Evolutionary conservation across 2,888 invertebrate species (phyloP).

Genomic region (Diaphora mendica): DNA sequence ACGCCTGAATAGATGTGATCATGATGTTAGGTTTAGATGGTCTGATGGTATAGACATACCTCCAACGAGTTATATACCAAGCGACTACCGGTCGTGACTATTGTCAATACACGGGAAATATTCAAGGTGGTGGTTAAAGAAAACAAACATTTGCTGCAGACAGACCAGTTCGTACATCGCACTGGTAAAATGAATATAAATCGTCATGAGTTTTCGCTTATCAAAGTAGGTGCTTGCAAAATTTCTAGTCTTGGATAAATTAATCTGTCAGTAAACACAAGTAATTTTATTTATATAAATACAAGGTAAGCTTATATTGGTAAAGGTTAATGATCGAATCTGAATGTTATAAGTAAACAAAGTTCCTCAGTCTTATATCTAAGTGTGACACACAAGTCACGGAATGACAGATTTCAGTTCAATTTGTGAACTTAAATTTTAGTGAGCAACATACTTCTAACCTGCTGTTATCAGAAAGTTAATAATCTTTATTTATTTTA

Average conservation of each 20-base stretch:
- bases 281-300: too few species aligned
- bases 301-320: too few species aligned
- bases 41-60: conserved; percentile 57
- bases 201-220: too few species aligned
- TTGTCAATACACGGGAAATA: conserved; percentile 68
- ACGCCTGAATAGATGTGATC: conserved; percentile 53
- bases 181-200: background rate
- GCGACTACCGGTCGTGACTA: conserved; percentile 61
- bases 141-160: conserved; percentile 29
- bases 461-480: background rate
- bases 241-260: too few species aligned
- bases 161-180: conserved; percentile 3
- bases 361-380: too few species aligned
- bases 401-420: too few species aligned
- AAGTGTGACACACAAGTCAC: too few species aligned
- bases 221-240: too few species aligned
- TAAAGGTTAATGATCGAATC: too few species aligned
- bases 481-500: too few species aligned
- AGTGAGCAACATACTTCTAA: background rate
- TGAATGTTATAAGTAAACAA: too few species aligned
- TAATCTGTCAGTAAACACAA: too few species aligned
- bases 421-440: background rate
- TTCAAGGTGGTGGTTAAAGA: conserved; percentile 64
- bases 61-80: conserved; percentile 65
- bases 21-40: conserved; percentile 55